Evolutionary conservation across 2,888 invertebrate species (phyloP).

Genomic region (Phragmatobia fuliginosa): DNA sequence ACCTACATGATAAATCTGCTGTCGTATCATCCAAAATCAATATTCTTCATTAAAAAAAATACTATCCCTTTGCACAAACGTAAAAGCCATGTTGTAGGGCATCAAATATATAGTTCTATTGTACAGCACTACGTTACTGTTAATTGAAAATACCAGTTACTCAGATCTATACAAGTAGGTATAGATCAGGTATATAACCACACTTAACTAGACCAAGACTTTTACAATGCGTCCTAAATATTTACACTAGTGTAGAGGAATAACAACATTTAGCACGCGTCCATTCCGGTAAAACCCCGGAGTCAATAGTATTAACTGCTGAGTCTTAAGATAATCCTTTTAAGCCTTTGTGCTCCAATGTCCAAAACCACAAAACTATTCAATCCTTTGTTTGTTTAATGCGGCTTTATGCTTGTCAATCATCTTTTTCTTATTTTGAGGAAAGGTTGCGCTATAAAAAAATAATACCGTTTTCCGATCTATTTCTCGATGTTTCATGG

Average conservation of each 20-base stretch:
- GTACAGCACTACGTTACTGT: too few relatives aligned
- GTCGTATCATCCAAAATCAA: not conserved
- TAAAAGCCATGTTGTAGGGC: too few relatives aligned
- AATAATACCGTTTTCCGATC: constrained; percentile 17
- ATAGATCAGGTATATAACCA: too few relatives aligned
- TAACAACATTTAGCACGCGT: not conserved
- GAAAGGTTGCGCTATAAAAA: constrained; percentile 1
- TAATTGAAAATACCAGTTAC: too few relatives aligned
- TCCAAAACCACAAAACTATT: constrained; percentile 5
- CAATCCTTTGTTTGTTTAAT: constrained; percentile 8
- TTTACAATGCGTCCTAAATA: not conserved
- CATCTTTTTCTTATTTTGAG: constrained; percentile 21
- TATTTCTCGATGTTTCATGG: not conserved
- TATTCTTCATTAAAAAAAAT: not conserved
- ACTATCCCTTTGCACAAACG: not conserved
- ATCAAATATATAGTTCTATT: too few relatives aligned
- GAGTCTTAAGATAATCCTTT: not conserved
- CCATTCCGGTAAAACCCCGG: not conserved
- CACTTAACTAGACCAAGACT: not conserved
- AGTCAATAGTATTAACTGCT: not conserved
- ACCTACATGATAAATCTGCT: too few relatives aligned
- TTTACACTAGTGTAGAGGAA: not conserved
- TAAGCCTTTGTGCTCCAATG: not conserved
- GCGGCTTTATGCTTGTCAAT: constrained; percentile 46
- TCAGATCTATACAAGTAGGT: too few relatives aligned